Evolutionary conservation across 2,888 invertebrate species (phyloP).

Genomic region (Drosophila phalerata): DNA sequence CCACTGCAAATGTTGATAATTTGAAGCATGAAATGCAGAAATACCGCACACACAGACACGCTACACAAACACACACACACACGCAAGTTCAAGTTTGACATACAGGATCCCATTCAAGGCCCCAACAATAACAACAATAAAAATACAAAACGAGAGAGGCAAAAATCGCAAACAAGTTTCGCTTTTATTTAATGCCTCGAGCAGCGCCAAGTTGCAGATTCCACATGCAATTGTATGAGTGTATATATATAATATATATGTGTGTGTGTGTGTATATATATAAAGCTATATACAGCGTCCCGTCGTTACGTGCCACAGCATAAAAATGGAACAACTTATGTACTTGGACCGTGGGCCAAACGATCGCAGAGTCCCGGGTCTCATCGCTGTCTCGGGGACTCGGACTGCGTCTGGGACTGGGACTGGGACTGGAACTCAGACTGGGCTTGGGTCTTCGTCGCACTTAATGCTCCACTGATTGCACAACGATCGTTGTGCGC

Average conservation of each 20-base stretch:
- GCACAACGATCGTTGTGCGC: conserved; percentile 79
- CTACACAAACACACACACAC: conserved; percentile 32
- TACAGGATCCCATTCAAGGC: conserved; percentile 82
- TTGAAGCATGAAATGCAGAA: conserved; percentile 75
- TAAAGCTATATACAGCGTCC: conserved; percentile 49
- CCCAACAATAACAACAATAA: conserved; percentile 57
- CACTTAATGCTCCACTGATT: conserved; percentile 84
- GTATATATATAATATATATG: conserved; percentile 16
- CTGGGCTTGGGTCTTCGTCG: conserved; percentile 28
- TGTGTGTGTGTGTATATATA: conserved; percentile 34
- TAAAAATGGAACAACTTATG: conserved; percentile 77
- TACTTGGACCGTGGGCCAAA: conserved; percentile 28
- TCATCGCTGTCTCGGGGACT: conserved; percentile 10
- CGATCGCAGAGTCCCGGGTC: conserved; percentile 15
- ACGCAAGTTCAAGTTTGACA: conserved; percentile 75
- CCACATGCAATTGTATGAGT: conserved; percentile 48
- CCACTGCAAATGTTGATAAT: conserved; percentile 69
- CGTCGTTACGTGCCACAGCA: conserved; percentile 76
- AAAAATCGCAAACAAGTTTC: conserved; percentile 73
- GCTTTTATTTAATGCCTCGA: conserved; percentile 78
- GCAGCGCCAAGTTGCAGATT: conserved; percentile 77
- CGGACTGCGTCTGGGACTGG: background rate
- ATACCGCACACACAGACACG: conserved; percentile 48
- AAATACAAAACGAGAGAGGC: conserved; percentile 30
- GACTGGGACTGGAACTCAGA: conserved; percentile 2